These are phyloP conservation scores for Grammomys surdaster DNA, from an alignment of 2,113 vertebrate genomes.

Conservation along the genomic window DNA sequence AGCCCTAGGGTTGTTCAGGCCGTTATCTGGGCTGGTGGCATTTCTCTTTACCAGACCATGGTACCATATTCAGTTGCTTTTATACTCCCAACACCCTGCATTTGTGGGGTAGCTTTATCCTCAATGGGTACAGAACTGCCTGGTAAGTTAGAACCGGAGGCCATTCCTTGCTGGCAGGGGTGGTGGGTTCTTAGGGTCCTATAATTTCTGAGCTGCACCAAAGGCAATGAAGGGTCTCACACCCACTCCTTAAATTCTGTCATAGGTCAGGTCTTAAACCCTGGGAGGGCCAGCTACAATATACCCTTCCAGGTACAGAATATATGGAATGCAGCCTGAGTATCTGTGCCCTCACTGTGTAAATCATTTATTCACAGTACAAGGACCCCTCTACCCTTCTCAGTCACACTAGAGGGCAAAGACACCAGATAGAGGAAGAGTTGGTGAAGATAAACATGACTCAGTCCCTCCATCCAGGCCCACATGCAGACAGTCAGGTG, in stretches of 20 bases:
- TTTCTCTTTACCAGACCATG: background rate
- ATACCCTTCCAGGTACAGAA: too few species aligned
- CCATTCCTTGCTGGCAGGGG: background rate
- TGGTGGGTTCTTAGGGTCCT: background rate
- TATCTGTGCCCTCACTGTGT: accelerated
- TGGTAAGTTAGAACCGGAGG: background rate
- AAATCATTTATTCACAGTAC: background rate
- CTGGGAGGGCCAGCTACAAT: too few species aligned
- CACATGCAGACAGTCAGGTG: background rate
- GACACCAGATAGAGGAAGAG: background rate
- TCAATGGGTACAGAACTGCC: background rate
- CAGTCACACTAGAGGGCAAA: background rate
- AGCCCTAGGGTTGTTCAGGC: background rate
- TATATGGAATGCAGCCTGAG: too few species aligned
- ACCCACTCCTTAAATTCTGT: background rate
- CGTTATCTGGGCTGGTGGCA: background rate
- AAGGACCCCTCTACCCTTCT: background rate
- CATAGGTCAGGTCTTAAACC: background rate
- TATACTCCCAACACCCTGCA: too few species aligned
- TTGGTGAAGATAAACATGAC: accelerated
- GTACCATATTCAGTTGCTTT: background rate
- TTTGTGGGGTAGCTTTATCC: background rate
- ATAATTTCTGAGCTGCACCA: background rate
- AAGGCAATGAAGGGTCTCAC: background rate
- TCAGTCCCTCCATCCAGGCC: background rate